Base-by-base conservation (phyloP, 2,113 vertebrate species). In the Ardeotis arabs region DNA sequence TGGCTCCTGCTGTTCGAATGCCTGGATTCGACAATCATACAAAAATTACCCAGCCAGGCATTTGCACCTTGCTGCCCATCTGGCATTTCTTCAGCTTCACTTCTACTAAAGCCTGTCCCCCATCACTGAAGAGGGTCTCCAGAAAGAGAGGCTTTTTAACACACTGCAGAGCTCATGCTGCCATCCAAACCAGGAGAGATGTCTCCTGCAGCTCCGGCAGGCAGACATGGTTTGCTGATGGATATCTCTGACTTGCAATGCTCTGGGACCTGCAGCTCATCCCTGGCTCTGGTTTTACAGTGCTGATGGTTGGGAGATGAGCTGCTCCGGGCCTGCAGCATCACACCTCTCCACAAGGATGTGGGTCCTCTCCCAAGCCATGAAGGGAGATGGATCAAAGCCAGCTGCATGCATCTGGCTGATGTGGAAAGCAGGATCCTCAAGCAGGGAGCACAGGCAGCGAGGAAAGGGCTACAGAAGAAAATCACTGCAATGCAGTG, bases 391-490 rank as follows among this genome's bases (percentile, higher is more conserved):
- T 19, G n/a, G 35, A 72, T 28, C 9, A 29, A 68, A 72, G 81
- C 12, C 73, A 81, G 28, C 14, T 16, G 5, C 4, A 0, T 10
- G 35, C 12, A 29, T 17, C 58, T 60, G 72, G 4, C 10, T 77
- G 58, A 22, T 2, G 0, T 6, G 31, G 27, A 53, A 74, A 63
- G 62, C 69, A 41, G 31, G 16, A 82, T 49, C 13, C 20, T 59
- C 13, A 44, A 35, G 37, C 56, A 84, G 52, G 37, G 37, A 88
- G 44, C 80, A 39, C 12, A 50, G 55, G 20, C 18, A 80, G 12
- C 0, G 0, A 50, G 27, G 47, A 74, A 37, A 2, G 14, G 5
- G 8, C 10, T 5, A 13, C 22, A 59, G 59, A 29, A 27, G 11
- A 84, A 70, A 62, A 27, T 44, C 35, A 21, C 11, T 58, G 44